phyloP scores from a whole-genome alignment of 2,888 invertebrate genomes.

The Portevinia maculata region DNA sequence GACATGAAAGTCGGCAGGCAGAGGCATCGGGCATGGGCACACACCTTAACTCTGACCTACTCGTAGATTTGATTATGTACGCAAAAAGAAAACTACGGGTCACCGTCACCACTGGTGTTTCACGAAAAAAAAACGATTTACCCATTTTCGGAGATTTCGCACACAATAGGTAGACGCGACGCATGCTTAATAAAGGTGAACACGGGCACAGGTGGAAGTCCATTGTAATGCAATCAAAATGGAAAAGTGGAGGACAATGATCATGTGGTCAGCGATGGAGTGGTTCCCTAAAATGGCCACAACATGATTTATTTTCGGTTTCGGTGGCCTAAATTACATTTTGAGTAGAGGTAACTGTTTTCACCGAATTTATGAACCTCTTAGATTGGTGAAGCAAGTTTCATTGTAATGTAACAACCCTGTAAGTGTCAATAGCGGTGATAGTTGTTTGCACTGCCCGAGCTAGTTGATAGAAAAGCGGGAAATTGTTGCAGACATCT shows the following conservation, averaged over 20 bases:
- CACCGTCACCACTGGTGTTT: slow-evolving; percentile 20
- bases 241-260: slow-evolving; percentile 61
- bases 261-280: slow-evolving; percentile 50
- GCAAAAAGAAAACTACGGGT: slow-evolving; percentile 32
- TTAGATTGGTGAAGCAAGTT: background rate
- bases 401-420: background rate
- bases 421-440: background rate
- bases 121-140: slow-evolving; percentile 39
- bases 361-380: slow-evolving; percentile 13
- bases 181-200: slow-evolving; percentile 29
- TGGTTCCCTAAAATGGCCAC: slow-evolving; percentile 48
- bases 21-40: slow-evolving; percentile 12
- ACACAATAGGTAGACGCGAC: slow-evolving; percentile 44
- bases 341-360: slow-evolving; percentile 3
- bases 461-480: no score
- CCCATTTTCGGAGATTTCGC: slow-evolving; percentile 57
- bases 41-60: slow-evolving; percentile 68
- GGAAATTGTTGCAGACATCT: no score
- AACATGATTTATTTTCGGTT: slow-evolving; percentile 49
- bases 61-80: slow-evolving; percentile 36
- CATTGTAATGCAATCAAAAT: slow-evolving; percentile 36
- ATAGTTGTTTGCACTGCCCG: background rate
- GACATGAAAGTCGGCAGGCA: slow-evolving; percentile 45
- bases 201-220: slow-evolving; percentile 21
- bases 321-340: slow-evolving; percentile 46